These are phyloP conservation scores for Corydoras maculifer DNA, from an alignment of 2,113 vertebrate genomes.

Conservation along the genomic window DNA sequence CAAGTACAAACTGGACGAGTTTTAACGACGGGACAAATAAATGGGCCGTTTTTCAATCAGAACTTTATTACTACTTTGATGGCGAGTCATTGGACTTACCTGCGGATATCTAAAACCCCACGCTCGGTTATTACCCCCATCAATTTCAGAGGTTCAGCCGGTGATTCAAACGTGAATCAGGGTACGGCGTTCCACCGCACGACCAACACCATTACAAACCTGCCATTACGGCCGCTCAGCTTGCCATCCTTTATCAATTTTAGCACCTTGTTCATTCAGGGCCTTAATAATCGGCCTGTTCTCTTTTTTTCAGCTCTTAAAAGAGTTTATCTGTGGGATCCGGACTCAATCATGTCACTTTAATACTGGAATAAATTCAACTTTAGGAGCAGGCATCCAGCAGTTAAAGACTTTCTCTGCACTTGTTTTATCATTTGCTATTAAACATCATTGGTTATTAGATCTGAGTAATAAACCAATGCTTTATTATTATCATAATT, in stretches of 20 bases:
- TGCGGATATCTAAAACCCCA: slow-evolving; percentile 1
- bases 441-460: no score
- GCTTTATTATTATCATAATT: no score
- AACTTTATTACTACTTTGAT: neutral
- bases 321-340: neutral
- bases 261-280: neutral
- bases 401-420: no score
- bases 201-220: neutral
- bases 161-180: slow-evolving; percentile 18
- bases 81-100: neutral
- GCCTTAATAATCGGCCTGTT: neutral
- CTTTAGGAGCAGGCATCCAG: neutral
- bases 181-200: neutral
- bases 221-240: neutral
- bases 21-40: neutral
- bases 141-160: slow-evolving; percentile 1
- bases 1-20: no score
- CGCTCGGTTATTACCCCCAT: slow-evolving; percentile 17
- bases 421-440: no score
- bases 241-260: neutral
- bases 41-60: neutral
- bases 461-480: no score
- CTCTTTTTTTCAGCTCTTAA: neutral
- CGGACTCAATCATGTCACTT: neutral
- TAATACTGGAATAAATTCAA: neutral